Evolutionary conservation across 2,888 invertebrate genomes (phyloP).

Genomic region (Folsomia candida): DNA sequence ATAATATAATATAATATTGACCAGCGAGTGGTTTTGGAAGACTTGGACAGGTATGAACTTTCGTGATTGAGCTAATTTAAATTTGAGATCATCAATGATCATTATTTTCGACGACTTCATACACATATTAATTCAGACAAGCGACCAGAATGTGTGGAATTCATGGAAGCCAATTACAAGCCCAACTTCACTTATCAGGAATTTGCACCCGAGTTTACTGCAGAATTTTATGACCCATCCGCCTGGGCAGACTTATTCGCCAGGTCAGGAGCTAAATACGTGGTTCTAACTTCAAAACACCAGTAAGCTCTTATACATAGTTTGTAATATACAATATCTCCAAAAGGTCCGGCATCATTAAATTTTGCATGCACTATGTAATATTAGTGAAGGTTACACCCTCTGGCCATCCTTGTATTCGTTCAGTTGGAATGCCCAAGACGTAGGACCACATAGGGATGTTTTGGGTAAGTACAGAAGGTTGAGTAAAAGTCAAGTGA

Average conservation of each 20-base stretch:
- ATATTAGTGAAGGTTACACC: slow-evolving; percentile 59
- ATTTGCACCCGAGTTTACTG: slow-evolving; percentile 82
- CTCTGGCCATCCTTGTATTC: slow-evolving; percentile 57
- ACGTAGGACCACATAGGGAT: slow-evolving; percentile 57
- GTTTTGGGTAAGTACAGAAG: slow-evolving; percentile 54
- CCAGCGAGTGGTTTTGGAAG: slow-evolving; percentile 90
- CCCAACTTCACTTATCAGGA: slow-evolving; percentile 87
- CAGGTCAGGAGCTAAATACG: slow-evolving; percentile 80
- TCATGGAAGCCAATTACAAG: slow-evolving; percentile 78
- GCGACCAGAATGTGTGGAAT: slow-evolving; percentile 55
- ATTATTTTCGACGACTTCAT: not conserved
- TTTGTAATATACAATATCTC: not conserved
- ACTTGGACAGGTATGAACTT: slow-evolving; percentile 67
- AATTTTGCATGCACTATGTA: too few species aligned
- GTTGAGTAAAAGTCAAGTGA: not conserved
- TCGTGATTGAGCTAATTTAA: not conserved
- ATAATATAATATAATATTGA: too few species aligned
- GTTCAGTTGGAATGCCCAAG: slow-evolving; percentile 58
- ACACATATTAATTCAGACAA: slow-evolving; percentile 20
- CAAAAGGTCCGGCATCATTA: slow-evolving; percentile 42
- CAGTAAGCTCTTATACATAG: not conserved
- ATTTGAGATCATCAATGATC: not conserved
- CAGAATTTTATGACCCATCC: slow-evolving; percentile 81
- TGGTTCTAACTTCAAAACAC: not conserved
- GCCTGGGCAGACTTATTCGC: slow-evolving; percentile 80